Evolutionary conservation across 1,140 invertebrate species (phyloP).

Genomic region (Ladona fulva): DNA sequence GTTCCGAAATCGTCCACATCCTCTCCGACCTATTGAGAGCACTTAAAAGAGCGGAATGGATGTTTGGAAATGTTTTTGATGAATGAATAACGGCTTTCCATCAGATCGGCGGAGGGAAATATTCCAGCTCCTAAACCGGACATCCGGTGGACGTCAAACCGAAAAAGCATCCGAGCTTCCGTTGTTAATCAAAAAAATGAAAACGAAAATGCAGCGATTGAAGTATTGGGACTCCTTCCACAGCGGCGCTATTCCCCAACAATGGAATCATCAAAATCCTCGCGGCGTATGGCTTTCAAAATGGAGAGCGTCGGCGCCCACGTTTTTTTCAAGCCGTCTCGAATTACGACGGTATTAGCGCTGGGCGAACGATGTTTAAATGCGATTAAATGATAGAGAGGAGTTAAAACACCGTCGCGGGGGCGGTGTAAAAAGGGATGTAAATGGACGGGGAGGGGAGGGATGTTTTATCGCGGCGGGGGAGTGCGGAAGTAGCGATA

Average conservation of each 20-base stretch:
- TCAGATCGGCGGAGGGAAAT: not conserved
- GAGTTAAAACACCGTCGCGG: too few species aligned
- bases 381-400: too few species aligned
- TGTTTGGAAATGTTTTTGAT: slow-evolving; percentile 6
- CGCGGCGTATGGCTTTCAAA: not conserved
- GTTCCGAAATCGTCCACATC: not conserved
- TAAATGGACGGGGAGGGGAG: too few species aligned
- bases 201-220: not conserved
- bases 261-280: not conserved
- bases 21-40: not conserved
- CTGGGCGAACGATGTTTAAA: too few species aligned
- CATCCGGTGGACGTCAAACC: not conserved
- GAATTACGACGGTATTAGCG: too few species aligned
- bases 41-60: slow-evolving; percentile 5
- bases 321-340: too few species aligned
- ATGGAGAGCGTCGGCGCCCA: too few species aligned
- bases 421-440: too few species aligned
- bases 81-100: slow-evolving; percentile 5
- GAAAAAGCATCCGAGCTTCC: not conserved
- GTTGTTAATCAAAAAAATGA: slow-evolving; percentile 2
- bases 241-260: not conserved
- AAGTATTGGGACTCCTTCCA: not conserved
- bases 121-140: not conserved
- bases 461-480: too few species aligned
- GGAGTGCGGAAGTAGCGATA: too few species aligned